Percentiles rank a stretch among this genome's conserved stretches.
These are phyloP conservation scores for Pseudomugil gertrudae DNA, from an alignment of 2,797 vertebrate genomes.

Conservation along the genomic window DNA sequence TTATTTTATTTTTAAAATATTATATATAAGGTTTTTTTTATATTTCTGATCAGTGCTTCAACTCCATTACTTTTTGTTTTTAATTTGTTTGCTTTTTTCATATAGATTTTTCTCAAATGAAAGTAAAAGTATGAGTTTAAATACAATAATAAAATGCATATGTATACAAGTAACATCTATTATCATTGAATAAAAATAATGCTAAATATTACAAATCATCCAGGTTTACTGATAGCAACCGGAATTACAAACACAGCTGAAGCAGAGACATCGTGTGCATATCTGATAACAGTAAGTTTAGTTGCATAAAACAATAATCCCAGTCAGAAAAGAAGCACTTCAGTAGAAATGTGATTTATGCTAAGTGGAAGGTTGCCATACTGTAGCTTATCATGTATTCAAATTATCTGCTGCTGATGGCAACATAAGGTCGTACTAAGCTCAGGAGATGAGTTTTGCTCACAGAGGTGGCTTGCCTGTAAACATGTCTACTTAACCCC, in stretches of 20 bases:
- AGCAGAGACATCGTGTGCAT: too few species aligned
- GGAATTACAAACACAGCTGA: neutral
- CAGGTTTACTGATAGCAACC: too few species aligned
- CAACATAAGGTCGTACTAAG: conserved; percentile 22
- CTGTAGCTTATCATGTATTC: conserved; percentile 1
- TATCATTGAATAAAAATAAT: too few species aligned
- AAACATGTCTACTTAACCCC: conserved; percentile 43
- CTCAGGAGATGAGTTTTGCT: conserved; percentile 32
- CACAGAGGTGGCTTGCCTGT: conserved; percentile 39
- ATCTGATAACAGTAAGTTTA: neutral
- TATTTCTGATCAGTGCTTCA: neutral
- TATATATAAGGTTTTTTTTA: too few species aligned
- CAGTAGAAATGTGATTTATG: neutral
- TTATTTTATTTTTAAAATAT: too few species aligned
- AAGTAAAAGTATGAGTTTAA: too few species aligned
- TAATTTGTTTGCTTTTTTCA: too few species aligned
- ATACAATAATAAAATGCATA: too few species aligned
- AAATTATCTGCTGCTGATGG: conserved; percentile 13
- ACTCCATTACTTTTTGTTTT: neutral
- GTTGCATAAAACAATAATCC: neutral
- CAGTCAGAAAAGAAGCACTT: neutral
- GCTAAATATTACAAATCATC: too few species aligned
- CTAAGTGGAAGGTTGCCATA: neutral
- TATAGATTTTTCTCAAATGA: neutral
- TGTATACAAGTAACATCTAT: too few species aligned